These are phyloP conservation scores for Liasis olivaceus DNA, from an alignment of 2,797 vertebrate genomes.

Conservation along the genomic window DNA sequence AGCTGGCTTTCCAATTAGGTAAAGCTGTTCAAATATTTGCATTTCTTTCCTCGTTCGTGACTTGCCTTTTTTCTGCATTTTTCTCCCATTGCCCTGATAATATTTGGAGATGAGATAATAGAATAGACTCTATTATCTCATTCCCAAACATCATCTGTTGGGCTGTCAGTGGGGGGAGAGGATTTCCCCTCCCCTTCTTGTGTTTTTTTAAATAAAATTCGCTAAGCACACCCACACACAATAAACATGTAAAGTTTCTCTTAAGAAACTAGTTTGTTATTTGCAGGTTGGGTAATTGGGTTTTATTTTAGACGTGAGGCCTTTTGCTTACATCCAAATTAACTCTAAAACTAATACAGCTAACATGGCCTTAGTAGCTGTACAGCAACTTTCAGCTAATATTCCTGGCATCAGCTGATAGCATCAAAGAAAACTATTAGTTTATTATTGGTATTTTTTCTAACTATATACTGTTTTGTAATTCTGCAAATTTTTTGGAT, in stretches of 20 bases:
- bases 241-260: neutral
- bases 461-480: neutral
- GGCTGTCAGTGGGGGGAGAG: neutral
- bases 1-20: slow-evolving; percentile 95
- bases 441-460: neutral
- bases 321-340: neutral
- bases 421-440: neutral
- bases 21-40: slow-evolving; percentile 34
- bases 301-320: neutral
- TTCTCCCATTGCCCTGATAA: neutral
- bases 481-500: neutral
- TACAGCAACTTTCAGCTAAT: neutral
- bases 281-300: neutral
- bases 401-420: neutral
- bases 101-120: neutral
- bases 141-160: neutral
- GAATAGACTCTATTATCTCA: neutral
- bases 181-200: neutral
- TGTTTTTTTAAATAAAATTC: neutral
- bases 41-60: neutral
- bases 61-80: neutral
- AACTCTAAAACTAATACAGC: neutral
- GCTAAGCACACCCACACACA: neutral
- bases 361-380: neutral
- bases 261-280: neutral